phyloP scores from a whole-genome alignment of 2,797 vertebrate genomes.

The Acanthurus tractus region DNA sequence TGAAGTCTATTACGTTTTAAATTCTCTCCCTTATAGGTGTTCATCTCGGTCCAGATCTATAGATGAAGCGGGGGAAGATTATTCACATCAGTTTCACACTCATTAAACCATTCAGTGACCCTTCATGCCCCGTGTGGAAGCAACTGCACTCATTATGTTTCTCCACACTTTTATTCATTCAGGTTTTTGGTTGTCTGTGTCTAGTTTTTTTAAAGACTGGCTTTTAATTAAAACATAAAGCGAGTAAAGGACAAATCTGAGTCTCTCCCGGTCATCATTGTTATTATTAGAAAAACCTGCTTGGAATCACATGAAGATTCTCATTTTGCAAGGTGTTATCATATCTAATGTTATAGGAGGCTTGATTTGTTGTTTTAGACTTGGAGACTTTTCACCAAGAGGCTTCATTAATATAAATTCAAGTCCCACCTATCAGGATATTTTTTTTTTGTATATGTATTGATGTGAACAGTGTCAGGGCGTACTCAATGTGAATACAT shows the following conservation, averaged over 20 bases:
- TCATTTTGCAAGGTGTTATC: not conserved
- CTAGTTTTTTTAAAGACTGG: too few relatives aligned
- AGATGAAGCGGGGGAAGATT: not conserved
- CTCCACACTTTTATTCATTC: not conserved
- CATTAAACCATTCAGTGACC: conserved; percentile 22
- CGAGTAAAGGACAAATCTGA: not conserved
- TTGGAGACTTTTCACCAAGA: not conserved
- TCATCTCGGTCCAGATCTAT: not conserved
- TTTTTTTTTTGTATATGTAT: conserved; percentile 17
- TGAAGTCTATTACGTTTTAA: not conserved
- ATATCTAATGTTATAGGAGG: not conserved
- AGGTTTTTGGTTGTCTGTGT: not conserved
- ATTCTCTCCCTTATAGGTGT: not conserved
- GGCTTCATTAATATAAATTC: conserved; percentile 15
- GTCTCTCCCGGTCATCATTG: not conserved
- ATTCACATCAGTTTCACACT: conserved; percentile 8
- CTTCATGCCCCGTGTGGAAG: not conserved
- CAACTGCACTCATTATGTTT: conserved; percentile 12
- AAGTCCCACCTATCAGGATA: conserved; percentile 9
- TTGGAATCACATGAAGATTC: not conserved
- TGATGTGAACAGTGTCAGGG: not conserved
- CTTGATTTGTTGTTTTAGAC: not conserved
- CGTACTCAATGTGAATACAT: not conserved
- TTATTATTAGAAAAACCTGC: not conserved
- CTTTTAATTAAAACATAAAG: conserved; percentile 4